These are phyloP conservation scores for Todiramphus chloris DNA, from an alignment of 2,113 vertebrate species.

Conservation along the genomic window DNA sequence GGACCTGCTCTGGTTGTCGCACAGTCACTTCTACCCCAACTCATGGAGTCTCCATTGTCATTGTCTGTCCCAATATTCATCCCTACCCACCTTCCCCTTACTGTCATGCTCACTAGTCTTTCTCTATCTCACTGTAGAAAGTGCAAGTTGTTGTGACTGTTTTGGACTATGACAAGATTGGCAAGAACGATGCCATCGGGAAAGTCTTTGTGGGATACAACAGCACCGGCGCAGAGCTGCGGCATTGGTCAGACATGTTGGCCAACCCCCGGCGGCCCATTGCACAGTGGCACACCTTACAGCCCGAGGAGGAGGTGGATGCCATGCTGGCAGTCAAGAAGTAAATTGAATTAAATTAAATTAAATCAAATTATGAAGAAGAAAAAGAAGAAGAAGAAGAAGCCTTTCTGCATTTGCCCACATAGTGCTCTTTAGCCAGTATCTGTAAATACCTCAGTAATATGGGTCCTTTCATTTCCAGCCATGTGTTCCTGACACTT, in stretches of 20 bases:
- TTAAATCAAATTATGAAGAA: neutral
- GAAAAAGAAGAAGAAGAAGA: slow-evolving; percentile 18
- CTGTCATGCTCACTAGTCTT: neutral
- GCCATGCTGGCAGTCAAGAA: slow-evolving; percentile 95
- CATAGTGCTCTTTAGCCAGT: slow-evolving; percentile 97
- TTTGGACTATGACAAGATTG: slow-evolving; percentile 99
- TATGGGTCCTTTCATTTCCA: slow-evolving; percentile 90
- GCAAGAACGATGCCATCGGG: slow-evolving; percentile 99
- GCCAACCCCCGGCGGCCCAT: slow-evolving; percentile 98
- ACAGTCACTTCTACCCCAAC: neutral
- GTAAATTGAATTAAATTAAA: slow-evolving; percentile 79
- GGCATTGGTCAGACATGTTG: slow-evolving; percentile 99
- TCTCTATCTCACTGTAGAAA: slow-evolving; percentile 82
- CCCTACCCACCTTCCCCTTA: neutral
- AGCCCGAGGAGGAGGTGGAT: slow-evolving; percentile 95
- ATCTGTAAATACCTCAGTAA: slow-evolving; percentile 99
- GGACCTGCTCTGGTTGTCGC: neutral
- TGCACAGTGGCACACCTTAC: slow-evolving; percentile 97
- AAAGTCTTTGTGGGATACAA: slow-evolving; percentile 99
- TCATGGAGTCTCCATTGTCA: neutral
- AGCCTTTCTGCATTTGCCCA: slow-evolving; percentile 87
- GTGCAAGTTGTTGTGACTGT: slow-evolving; percentile 99
- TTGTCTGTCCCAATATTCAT: neutral
- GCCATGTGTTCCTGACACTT: slow-evolving; percentile 77
- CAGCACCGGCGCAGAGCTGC: slow-evolving; percentile 95